Base-by-base conservation (phyloP, 2,797 vertebrate genomes). In the Emydoidea blandingii region DNA sequence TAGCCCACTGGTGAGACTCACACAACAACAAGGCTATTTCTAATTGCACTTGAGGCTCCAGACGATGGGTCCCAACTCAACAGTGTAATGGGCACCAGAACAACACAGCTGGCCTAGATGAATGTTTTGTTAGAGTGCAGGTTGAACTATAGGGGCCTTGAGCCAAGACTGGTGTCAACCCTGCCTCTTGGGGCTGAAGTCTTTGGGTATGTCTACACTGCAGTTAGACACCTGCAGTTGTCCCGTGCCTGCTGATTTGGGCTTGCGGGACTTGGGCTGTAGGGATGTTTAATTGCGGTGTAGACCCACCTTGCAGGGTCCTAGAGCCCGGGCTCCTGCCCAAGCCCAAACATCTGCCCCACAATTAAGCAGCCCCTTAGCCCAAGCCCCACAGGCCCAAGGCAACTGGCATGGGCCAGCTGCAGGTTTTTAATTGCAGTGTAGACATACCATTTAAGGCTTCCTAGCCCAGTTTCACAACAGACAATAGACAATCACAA, bases 1-100 rank as follows among this genome's bases (percentile, higher is more conserved):
- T 95, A 96, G 90, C 94, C 91, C 94, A 90, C 0, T 29, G 91
- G 92, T 0, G 52, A 68, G 88, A 96, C 88, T 78, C 93, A 94
- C 93, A 96, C 93, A 96, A 96, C 94, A 93, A 94, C 83, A 95
- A 37, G 94, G 91, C 31, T 91, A 91, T 95, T 92, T 95, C 94
- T 96, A 97, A 90, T 82, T 93, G 91, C 83, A 93, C 90, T 21
- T 10, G n/a, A 19, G 8, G 18, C 19, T 68, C 34, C 18, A 19
- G 34, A n/a, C 8, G 31, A 62, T 62, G 93, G 96, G 92, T 91
- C 96, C 96, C 96, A 96, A 19, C 34, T 65, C 8, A 34, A n/a
- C 34, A 65, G 62, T 16, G 7, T 18, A n/a, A 65, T n/a, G 62
- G 34, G n/a, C 62, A 65, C 34, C 62, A 65, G 62, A 65, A 65